Evolutionary conservation across 2,888 invertebrate genomes (phyloP), one percentile per base, ranked within the genome.

Genomic region (Mythimna lalbum): DNA sequence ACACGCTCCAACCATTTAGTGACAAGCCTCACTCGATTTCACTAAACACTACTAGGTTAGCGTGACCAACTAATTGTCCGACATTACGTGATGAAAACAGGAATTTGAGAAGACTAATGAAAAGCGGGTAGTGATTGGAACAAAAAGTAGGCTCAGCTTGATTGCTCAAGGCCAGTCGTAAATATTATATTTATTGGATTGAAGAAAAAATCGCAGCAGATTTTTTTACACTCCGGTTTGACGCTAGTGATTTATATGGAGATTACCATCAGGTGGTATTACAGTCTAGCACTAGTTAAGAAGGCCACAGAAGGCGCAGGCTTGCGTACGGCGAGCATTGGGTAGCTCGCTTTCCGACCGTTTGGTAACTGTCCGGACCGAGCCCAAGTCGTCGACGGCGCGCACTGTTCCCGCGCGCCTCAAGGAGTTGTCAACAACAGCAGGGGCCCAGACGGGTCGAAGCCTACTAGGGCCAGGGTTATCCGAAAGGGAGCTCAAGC

Each of bases 1-100:
- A 80, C 81, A 86, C 79, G 88, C 78, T 80, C 64, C 80, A 74
- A 79, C 76, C 80, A 49, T 55, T 60, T 64, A 72, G 84, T 73
- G 85, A 85, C 83, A 81, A 70, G 68, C 68, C 76, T 74, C 69
- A 55, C 61, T 80, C 64, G 84, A 81, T 88, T 87, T 87, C 87
- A 83, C 89, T 84, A 75, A 71, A 82, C 67, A 79, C 78, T 72
- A 75, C 73, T 71, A 77, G 75, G 86, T 86, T 78, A 57, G 78
- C 81, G 82, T 88, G 83, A 85, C 81, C 64, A 67, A 74, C 70
- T 81, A 76, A 84, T 84, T 85, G 77, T 81, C 36, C 59, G 52
- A 57, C 27, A 64, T 81, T 76, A 71, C 60, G 66, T 67, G 69
- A 67, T 65, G 50, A 66, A 55, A 50, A 70, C 63, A 55, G 64